Conservation (phyloP, 2,888 invertebrate species). For the Agriotes lineatus region DNA sequence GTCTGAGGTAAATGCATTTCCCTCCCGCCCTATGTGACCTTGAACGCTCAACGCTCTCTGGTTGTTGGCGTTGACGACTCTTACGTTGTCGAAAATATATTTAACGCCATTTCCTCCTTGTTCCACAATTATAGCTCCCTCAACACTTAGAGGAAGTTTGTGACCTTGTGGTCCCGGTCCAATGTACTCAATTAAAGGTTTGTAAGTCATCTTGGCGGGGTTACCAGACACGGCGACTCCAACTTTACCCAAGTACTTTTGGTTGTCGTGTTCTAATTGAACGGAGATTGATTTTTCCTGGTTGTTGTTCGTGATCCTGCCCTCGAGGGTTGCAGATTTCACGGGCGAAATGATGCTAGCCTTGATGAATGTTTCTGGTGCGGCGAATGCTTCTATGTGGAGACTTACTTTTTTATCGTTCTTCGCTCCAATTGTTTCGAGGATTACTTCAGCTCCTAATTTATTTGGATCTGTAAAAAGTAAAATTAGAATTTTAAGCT, state of each 20-base stretch:
- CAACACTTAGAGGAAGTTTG: constrained; percentile 66
- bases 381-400: constrained; percentile 68
- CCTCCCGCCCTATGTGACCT: constrained; percentile 67
- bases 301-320: constrained; percentile 69
- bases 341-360: constrained; percentile 74
- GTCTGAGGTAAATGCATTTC: constrained; percentile 66
- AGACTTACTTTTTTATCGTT: constrained; percentile 75
- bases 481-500: neutral
- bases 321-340: constrained; percentile 72
- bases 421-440: constrained; percentile 77
- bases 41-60: constrained; percentile 67
- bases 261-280: constrained; percentile 70
- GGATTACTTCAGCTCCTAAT: constrained; percentile 59
- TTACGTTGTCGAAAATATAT: constrained; percentile 73
- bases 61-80: constrained; percentile 62
- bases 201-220: constrained; percentile 70
- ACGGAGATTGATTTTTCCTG: constrained; percentile 73
- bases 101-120: constrained; percentile 66
- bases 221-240: constrained; percentile 75
- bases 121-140: constrained; percentile 68
- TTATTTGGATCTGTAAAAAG: constrained; percentile 43
- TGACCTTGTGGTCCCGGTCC: constrained; percentile 68
- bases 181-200: constrained; percentile 77
- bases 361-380: constrained; percentile 71
- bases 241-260: constrained; percentile 73